A percentile compares a stretch with the other conserved stretches of the same genome.
Conservation (phyloP, 2,888 invertebrate genomes). For the Choreutis nemorana region DNA sequence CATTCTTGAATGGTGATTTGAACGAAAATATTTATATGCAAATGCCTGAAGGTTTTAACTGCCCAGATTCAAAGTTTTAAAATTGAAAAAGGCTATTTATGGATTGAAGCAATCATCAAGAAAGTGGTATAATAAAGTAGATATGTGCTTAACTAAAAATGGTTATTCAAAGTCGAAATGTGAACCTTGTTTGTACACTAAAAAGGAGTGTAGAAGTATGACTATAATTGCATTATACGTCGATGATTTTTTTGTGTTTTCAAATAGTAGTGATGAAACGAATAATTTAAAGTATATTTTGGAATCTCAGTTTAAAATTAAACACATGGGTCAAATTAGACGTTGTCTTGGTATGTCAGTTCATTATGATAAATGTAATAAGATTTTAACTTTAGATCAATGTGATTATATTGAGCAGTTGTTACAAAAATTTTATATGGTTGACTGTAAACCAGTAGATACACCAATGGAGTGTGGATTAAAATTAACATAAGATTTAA, state of each 20-base stretch:
- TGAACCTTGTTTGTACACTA: slow-evolving; percentile 10
- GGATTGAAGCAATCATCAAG: slow-evolving; percentile 6
- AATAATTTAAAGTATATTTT: slow-evolving; percentile 6
- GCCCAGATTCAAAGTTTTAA: slow-evolving; percentile 7
- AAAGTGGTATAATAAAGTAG: slow-evolving; percentile 6
- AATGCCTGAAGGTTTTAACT: too few species aligned
- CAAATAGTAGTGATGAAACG: slow-evolving; percentile 4
- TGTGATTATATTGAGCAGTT: slow-evolving; percentile 9
- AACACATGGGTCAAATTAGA: slow-evolving; percentile 9
- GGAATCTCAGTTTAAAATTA: slow-evolving; percentile 8
- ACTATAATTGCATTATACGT: slow-evolving; percentile 7
- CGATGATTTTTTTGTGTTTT: slow-evolving; percentile 6
- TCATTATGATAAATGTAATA: slow-evolving; percentile 7
- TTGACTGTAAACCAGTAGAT: slow-evolving; percentile 7
- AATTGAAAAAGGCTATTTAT: slow-evolving; percentile 5
- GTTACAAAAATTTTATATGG: slow-evolving; percentile 8
- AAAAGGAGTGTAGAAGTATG: slow-evolving; percentile 5
- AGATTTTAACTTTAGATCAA: slow-evolving; percentile 9
- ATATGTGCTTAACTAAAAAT: slow-evolving; percentile 3
- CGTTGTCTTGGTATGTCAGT: slow-evolving; percentile 10
- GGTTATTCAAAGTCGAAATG: slow-evolving; percentile 3
- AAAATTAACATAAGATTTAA: slow-evolving; percentile 6
- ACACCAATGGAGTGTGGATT: slow-evolving; percentile 9
- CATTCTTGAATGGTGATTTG: slow-evolving; percentile 12
- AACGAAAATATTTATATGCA: slow-evolving; percentile 12